phyloP scores from a whole-genome alignment of 2,888 invertebrate species.

The Latrodectus hesperus region DNA sequence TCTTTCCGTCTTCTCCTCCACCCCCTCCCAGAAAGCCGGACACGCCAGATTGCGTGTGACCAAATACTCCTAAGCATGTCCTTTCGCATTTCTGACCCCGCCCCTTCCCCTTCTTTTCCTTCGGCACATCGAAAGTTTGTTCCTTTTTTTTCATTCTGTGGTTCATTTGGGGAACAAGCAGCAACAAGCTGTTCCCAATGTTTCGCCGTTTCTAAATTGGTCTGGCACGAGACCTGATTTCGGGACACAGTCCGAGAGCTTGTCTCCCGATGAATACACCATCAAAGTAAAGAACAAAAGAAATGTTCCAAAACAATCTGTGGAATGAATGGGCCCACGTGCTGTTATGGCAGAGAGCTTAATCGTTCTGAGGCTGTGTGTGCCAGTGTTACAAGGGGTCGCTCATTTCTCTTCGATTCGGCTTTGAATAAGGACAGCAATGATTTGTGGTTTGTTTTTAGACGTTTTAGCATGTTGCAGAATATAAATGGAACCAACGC shows the following conservation, averaged over 20 bases:
- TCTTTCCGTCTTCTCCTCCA: slow-evolving; percentile 21
- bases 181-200: slow-evolving; percentile 37
- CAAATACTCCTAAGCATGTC: slow-evolving; percentile 15
- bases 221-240: background rate
- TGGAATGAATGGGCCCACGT: background rate
- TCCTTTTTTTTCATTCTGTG: background rate
- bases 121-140: background rate
- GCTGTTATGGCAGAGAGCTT: background rate
- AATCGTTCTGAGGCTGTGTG: background rate
- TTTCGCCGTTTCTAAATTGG: slow-evolving; percentile 1
- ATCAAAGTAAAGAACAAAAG: background rate
- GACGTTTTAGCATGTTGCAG: background rate
- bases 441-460: slow-evolving; percentile 2
- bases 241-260: background rate
- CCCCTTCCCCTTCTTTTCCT: background rate
- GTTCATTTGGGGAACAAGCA: background rate
- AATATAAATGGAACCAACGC: background rate
- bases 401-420: background rate
- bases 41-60: slow-evolving; percentile 63
- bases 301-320: background rate
- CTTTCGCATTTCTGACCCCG: background rate
- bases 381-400: background rate
- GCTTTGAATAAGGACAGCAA: background rate
- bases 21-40: slow-evolving; percentile 17
- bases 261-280: background rate